A percentile compares a stretch with the other conserved stretches of the same genome.
phyloP scores from a whole-genome alignment of 2,113 vertebrate species.

The Dipodomys merriami region DNA sequence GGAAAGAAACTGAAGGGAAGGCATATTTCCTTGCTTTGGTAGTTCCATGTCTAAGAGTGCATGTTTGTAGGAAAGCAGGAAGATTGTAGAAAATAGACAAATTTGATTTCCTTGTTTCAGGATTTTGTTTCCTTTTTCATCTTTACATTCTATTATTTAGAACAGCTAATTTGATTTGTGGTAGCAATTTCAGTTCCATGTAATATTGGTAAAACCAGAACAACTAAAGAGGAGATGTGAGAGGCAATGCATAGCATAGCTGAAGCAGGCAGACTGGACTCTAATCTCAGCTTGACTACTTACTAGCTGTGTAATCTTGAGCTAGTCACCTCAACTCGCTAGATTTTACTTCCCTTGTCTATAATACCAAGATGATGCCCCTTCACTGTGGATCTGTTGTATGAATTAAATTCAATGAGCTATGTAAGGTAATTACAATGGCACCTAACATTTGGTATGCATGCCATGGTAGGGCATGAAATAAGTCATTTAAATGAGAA shows the following conservation, averaged over 20 bases:
- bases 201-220: not conserved
- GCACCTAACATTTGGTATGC: not conserved
- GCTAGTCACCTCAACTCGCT: not conserved
- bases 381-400: not conserved
- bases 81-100: not conserved
- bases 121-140: not conserved
- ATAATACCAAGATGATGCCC: not conserved
- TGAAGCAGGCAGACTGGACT: fast-evolving
- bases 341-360: not conserved
- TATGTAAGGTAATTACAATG: not conserved
- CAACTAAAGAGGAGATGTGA: not conserved
- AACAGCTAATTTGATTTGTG: not conserved
- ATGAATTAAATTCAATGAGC: not conserved
- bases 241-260: fast-evolving
- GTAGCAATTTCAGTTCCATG: not conserved
- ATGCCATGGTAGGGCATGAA: too few species aligned
- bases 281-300: not conserved
- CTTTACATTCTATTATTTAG: slow-evolving; percentile 5
- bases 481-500: not conserved
- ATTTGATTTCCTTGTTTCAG: not conserved
- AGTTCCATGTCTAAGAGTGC: not conserved
- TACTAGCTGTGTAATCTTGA: not conserved
- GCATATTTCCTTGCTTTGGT: not conserved
- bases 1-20: not conserved
- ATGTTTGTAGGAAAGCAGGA: not conserved